phyloP scores from a whole-genome alignment of 1,140 invertebrate species.

The Zaprionus capensis region DNA sequence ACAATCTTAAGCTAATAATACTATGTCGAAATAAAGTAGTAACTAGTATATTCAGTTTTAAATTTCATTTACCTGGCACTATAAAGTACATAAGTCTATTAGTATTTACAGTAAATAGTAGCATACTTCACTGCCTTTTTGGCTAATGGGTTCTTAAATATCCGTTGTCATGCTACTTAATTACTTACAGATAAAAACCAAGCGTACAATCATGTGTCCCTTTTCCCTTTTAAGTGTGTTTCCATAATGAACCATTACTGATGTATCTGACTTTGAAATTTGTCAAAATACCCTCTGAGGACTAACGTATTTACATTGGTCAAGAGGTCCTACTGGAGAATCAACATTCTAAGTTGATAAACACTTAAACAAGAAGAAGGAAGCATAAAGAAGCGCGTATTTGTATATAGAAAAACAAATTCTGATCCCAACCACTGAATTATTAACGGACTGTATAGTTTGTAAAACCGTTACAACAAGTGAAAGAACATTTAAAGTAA shows the following conservation, averaged over 20 bases:
- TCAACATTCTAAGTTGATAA: slow-evolving; percentile 13
- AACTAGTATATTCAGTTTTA: not conserved
- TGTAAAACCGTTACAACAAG: not conserved
- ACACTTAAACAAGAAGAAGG: not conserved
- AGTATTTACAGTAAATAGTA: slow-evolving; percentile 1
- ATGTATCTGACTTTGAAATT: not conserved
- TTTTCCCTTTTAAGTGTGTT: not conserved
- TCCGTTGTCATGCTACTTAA: slow-evolving; percentile 5
- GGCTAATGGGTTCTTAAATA: not conserved
- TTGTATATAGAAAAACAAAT: not conserved
- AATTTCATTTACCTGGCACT: not conserved
- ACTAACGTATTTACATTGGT: not conserved
- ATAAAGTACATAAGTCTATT: not conserved
- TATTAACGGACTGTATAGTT: not conserved
- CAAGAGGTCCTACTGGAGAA: not conserved
- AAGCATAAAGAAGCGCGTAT: slow-evolving; percentile 1
- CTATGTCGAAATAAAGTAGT: not conserved
- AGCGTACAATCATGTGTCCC: not conserved
- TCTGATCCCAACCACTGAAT: not conserved
- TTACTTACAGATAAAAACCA: slow-evolving; percentile 2
- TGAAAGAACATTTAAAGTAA: not conserved
- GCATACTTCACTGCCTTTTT: not conserved
- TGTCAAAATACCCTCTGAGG: not conserved
- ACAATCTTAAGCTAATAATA: not conserved
- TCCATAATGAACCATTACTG: slow-evolving; percentile 4